Conservation (phyloP, 2,113 vertebrate species). For the Corythoichthys haematopterus region DNA sequence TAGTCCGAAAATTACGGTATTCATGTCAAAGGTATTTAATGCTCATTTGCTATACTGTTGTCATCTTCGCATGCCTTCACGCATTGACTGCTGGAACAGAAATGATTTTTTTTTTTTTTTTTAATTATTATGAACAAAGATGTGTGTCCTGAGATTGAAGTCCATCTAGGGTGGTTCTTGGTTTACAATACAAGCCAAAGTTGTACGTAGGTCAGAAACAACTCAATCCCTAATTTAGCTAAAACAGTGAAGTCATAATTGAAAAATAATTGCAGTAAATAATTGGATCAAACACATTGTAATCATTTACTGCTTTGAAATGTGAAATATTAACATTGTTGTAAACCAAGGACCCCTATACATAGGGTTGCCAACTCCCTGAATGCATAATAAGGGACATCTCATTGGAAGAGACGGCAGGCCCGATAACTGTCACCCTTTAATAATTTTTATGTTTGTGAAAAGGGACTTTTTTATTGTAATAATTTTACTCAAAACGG, state of each 20-base stretch:
- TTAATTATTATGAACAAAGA: neutral
- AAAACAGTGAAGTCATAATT: neutral
- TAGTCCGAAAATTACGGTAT: neutral
- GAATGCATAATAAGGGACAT: no score
- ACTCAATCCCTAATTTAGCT: neutral
- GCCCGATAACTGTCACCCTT: no score
- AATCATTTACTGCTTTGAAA: neutral
- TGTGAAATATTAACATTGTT: neutral
- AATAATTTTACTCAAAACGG: no score
- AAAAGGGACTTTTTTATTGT: no score
- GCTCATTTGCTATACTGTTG: neutral
- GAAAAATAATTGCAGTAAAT: neutral
- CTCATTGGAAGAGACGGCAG: no score
- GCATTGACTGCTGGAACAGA: neutral
- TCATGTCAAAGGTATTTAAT: no score
- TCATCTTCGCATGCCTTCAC: neutral
- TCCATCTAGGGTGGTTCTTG: neutral
- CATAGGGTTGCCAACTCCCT: no score
- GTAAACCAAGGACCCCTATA: neutral
- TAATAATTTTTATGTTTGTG: no score
- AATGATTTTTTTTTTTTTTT: neutral
- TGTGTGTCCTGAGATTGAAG: neutral
- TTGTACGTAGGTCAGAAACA: neutral
- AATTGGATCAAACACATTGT: neutral
- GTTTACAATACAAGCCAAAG: neutral